Evolutionary conservation across 2,888 invertebrate species (phyloP).

Genomic region (Trachelus iudaicus): DNA sequence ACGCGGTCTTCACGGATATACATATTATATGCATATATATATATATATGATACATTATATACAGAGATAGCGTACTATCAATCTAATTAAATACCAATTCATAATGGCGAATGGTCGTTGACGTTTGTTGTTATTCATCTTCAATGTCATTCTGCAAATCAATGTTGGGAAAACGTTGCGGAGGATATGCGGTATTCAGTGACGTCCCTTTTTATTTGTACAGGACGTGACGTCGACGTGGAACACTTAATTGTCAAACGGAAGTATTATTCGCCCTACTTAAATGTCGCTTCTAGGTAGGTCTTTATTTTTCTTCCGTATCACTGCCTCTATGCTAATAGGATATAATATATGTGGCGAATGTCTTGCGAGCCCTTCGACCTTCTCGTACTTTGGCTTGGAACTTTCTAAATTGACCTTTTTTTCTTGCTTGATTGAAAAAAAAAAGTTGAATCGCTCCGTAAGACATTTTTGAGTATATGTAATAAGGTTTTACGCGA

Average conservation of each 20-base stretch:
- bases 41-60: background rate
- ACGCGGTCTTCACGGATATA: slow-evolving; percentile 7
- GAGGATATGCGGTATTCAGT: background rate
- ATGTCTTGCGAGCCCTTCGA: background rate
- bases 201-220: background rate
- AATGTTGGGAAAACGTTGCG: background rate
- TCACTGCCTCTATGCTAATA: background rate
- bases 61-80: background rate
- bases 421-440: background rate
- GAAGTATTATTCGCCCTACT: background rate
- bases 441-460: background rate
- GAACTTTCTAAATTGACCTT: background rate
- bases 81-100: background rate
- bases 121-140: background rate
- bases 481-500: background rate
- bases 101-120: background rate
- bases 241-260: background rate
- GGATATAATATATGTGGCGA: background rate
- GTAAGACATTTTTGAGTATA: background rate
- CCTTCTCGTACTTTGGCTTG: background rate
- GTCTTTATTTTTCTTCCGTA: background rate
- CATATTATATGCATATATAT: slow-evolving; percentile 7
- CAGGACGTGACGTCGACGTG: background rate
- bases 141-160: background rate
- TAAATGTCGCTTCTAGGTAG: background rate